Base-by-base conservation (phyloP, 2,113 vertebrate genomes). In the Tachysurus vachellii region DNA sequence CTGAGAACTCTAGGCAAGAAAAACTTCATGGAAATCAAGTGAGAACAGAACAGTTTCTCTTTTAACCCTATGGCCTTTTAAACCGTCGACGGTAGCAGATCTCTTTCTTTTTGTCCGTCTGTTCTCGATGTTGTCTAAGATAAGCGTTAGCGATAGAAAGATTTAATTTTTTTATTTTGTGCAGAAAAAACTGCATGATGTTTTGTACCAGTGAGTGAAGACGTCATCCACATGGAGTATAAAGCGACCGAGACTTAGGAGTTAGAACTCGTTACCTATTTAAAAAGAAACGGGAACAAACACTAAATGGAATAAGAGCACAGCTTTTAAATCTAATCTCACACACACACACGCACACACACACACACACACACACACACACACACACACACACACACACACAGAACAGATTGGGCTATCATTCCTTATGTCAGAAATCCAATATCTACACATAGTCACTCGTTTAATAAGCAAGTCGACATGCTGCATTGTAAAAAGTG, bases 341-440 rank as follows among this genome's bases (percentile, higher is more conserved):
- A n/a, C n/a, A n/a, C n/a, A n/a, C n/a, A n/a, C n/a, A n/a, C n/a
- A n/a, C n/a, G n/a, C n/a, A n/a, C n/a, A n/a, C n/a, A n/a, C n/a
- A n/a, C n/a, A n/a, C 23, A 28, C 23, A 76, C 44, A 76, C 4
- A 77, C 23, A 77, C 12, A 75, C 42, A 75, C 42, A 76, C 21
- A 76, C 73, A 76, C 42, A 76, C 44, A 76, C 17, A 73, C 17
- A 77, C 0, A 77, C 2, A 28, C 1, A 77, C 2, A 56, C 5
- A 79, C 2, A 79, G 76, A 56, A 4, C 76, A 79, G 76, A 77
- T 53, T 77, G 75, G 75, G 47, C 75, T 26, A 79, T 79, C 26
- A 56, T 79, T 79, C 16, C 26, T 79, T 13, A 56, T 56, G 76
- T 79, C 76, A 79, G 50, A 79, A 79, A 79, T 9, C 47, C 50